These are phyloP conservation scores for Nasonia longicornis DNA, from an alignment of 1,140 invertebrate genomes.

Conservation along the genomic window DNA sequence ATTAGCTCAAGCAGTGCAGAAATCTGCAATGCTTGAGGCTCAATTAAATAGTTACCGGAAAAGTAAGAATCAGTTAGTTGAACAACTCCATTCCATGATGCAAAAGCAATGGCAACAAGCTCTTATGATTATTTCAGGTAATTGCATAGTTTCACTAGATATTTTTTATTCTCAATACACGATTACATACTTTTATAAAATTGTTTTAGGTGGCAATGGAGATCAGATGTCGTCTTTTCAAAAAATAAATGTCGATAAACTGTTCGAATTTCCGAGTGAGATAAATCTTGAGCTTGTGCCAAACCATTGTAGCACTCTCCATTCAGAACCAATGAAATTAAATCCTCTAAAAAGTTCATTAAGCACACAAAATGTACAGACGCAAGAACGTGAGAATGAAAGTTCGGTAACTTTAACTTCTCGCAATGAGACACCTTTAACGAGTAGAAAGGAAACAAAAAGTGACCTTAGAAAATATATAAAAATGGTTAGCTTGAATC, in stretches of 20 bases:
- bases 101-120: slow-evolving; percentile 84
- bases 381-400: slow-evolving; percentile 55
- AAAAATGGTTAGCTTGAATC: slow-evolving; percentile 57
- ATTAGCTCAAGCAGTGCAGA: slow-evolving; percentile 76
- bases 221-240: slow-evolving; percentile 58
- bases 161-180: not conserved
- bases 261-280: slow-evolving; percentile 56
- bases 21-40: slow-evolving; percentile 73
- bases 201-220: slow-evolving; percentile 58
- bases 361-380: slow-evolving; percentile 47
- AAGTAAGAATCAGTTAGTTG: slow-evolving; percentile 75
- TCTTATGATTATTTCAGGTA: slow-evolving; percentile 76
- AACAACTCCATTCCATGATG: slow-evolving; percentile 82
- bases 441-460: slow-evolving; percentile 56
- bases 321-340: slow-evolving; percentile 56
- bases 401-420: slow-evolving; percentile 57
- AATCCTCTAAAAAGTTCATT: slow-evolving; percentile 42
- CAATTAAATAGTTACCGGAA: slow-evolving; percentile 71
- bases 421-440: slow-evolving; percentile 58
- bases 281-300: slow-evolving; percentile 54
- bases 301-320: slow-evolving; percentile 53
- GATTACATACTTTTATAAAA: slow-evolving; percentile 19
- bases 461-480: slow-evolving; percentile 64
- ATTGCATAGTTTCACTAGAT: not conserved
- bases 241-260: slow-evolving; percentile 59